Evolutionary conservation across 2,797 vertebrate species (phyloP).

Genomic region (Lycodopsis pacificus): DNA sequence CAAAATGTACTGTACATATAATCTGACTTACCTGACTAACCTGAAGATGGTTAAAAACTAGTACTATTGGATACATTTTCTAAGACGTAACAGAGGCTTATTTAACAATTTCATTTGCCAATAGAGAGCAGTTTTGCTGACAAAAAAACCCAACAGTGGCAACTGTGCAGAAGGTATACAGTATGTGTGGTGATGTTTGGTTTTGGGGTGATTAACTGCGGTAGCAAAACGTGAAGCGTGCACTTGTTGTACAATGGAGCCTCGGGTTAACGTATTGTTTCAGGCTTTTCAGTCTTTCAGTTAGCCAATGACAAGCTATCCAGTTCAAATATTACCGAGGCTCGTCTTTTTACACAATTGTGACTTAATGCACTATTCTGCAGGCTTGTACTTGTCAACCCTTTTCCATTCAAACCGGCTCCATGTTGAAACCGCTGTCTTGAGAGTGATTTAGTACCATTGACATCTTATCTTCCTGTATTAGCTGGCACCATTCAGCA

Average conservation of each 20-base stretch:
- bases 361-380: slow-evolving; percentile 33
- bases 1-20: background rate
- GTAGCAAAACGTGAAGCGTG: slow-evolving; percentile 2
- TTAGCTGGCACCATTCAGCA: slow-evolving; percentile 22
- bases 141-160: background rate
- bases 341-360: slow-evolving; percentile 7
- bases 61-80: background rate
- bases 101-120: background rate
- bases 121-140: background rate
- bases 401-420: background rate
- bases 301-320: slow-evolving; percentile 27
- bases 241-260: background rate
- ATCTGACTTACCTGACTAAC: background rate
- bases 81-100: background rate
- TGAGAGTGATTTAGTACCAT: slow-evolving; percentile 42
- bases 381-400: slow-evolving; percentile 46
- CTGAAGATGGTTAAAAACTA: background rate
- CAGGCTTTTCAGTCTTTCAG: slow-evolving; percentile 18
- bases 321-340: slow-evolving; percentile 30
- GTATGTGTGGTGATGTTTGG: background rate
- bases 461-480: slow-evolving; percentile 17
- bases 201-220: background rate
- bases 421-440: slow-evolving; percentile 19
- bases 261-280: background rate
- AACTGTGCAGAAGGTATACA: background rate